These are phyloP conservation scores for Sternarchorhynchus goeldii DNA, from an alignment of 2,797 vertebrate genomes.

Conservation along the genomic window DNA sequence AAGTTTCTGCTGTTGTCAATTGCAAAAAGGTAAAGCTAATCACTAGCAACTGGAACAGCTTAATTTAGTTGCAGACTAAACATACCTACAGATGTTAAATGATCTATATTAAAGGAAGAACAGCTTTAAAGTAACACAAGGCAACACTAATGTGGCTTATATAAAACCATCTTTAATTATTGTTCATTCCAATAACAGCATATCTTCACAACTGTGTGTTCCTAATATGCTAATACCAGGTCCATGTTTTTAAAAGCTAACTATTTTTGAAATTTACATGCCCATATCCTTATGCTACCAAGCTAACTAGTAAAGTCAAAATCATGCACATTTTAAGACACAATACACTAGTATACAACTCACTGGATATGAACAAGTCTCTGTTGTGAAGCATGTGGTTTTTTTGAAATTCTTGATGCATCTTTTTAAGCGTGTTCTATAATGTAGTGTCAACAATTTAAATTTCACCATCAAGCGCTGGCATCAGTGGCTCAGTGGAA, in stretches of 20 bases:
- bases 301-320: background rate
- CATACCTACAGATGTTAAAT: too few species aligned
- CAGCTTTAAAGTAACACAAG: constrained; percentile 6
- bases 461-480: background rate
- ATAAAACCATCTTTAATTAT: constrained; percentile 22
- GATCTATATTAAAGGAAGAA: background rate
- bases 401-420: background rate
- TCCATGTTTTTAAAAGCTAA: constrained; percentile 6
- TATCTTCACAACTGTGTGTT: constrained; percentile 12
- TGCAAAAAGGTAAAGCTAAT: constrained; percentile 12
- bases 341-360: background rate
- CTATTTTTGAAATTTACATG: constrained; percentile 11
- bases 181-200: constrained; percentile 1
- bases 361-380: background rate
- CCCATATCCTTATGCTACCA: constrained; percentile 10
- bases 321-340: constrained; percentile 28
- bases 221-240: background rate
- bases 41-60: constrained; percentile 3
- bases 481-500: constrained; percentile 1
- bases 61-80: background rate
- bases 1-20: background rate
- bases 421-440: background rate
- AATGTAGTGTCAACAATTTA: constrained; percentile 18
- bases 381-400: background rate
- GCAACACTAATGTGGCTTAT: background rate